Base-by-base conservation (phyloP, 2,113 vertebrate genomes). In the Phainopepla nitens region DNA sequence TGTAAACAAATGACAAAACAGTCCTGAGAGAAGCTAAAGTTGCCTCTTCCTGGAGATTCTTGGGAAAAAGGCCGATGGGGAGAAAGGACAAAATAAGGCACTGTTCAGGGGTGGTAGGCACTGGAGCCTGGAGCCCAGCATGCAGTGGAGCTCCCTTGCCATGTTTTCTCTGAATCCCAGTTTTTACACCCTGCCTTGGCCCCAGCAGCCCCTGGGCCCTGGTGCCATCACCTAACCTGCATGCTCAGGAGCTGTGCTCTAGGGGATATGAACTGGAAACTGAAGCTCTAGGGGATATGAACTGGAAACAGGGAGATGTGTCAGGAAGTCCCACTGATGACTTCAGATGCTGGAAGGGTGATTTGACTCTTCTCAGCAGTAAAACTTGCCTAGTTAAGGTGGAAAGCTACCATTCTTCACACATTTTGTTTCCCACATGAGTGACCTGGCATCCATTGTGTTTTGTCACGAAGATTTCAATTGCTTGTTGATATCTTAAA, bases 381-480 rank as follows among this genome's bases (percentile, higher is more conserved):
- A 92, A 58, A 82, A 62, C 36, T 35, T 83, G 35, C 7, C 57
- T 72, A 39, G 41, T 41, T 76, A 79, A 45, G 27, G 21, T 50
- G 39, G 17, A 64, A 77, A 60, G 36, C 29, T 69, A 4, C 49
- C 92, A 92, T 62, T 58, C 75, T 75, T 77, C 2, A 3, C 19
- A 45, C 4, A 0, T 69, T 89, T 81, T 57, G 35, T 69, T 85
- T 90, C 53, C 45, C 1, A 0, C 1, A 0, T 4, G 29, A 72
- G n/a, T 23, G 19, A 66, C n/a, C 33, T 49, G 62, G 18, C 58
- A 65, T 82, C 49, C 20, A 3, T 44, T 29, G 44, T 45, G 39
- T 27, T 81, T 64, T 13, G 7, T 27, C 13, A 41, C 39, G 12
- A 39, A 62, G 45, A 41, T 62, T 77, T 16, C 57, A 27, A 13